Evolutionary conservation across 2,113 vertebrate species (phyloP).

Genomic region (Myiozetetes cayanensis): DNA sequence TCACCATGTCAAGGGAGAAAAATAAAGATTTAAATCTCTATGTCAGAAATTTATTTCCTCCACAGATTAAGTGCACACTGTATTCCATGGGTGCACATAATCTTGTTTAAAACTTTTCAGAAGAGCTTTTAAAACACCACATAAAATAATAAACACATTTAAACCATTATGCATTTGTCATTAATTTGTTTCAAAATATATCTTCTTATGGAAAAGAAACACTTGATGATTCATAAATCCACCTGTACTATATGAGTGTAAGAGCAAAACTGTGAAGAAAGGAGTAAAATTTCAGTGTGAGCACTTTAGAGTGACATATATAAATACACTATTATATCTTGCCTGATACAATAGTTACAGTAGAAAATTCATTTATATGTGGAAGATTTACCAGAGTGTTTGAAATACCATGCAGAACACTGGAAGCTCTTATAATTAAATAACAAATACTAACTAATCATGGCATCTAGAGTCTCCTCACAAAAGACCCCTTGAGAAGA

Average conservation of each 20-base stretch:
- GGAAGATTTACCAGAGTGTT: background rate
- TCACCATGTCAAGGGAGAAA: conserved; percentile 48
- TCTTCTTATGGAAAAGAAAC: conserved; percentile 41
- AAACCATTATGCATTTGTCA: background rate
- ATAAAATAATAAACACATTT: conserved; percentile 52
- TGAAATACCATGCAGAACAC: background rate
- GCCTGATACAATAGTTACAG: background rate
- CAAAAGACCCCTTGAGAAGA: background rate
- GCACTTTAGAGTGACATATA: conserved; percentile 19
- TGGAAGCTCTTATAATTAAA: background rate
- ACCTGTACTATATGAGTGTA: background rate
- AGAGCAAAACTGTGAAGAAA: conserved; percentile 61
- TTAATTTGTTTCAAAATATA: conserved; percentile 57
- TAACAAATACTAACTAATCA: background rate
- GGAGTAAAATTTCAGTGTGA: conserved; percentile 42
- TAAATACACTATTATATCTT: conserved; percentile 8
- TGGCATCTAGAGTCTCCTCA: background rate
- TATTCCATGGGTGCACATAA: background rate
- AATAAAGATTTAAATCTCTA: conserved; percentile 61
- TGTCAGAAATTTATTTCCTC: conserved; percentile 47
- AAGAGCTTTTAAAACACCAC: conserved; percentile 56
- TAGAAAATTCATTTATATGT: conserved; percentile 21
- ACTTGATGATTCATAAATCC: background rate
- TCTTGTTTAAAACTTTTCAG: conserved; percentile 24
- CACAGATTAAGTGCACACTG: conserved; percentile 3